Conservation (phyloP, 2,888 invertebrate genomes). For the Lamellibrachia columna region DNA sequence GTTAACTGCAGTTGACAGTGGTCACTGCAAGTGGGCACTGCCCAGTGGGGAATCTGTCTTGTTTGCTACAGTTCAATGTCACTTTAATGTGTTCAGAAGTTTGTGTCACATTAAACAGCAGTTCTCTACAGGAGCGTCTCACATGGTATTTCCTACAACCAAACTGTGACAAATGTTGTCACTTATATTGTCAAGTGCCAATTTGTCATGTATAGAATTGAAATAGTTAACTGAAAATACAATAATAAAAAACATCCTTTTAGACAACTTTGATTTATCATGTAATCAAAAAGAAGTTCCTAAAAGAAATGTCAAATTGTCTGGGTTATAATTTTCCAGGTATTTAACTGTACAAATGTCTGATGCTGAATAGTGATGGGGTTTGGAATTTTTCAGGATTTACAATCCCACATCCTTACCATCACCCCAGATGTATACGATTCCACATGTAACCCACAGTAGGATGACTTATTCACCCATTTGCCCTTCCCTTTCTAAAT, state of each 20-base stretch:
- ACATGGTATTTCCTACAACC: neutral
- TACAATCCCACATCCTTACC: neutral
- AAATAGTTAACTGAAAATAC: neutral
- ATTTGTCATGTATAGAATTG: too few species aligned
- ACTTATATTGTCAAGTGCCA: too few species aligned
- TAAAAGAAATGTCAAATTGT: neutral
- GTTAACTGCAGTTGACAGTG: slow-evolving; percentile 12
- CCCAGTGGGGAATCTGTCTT: neutral
- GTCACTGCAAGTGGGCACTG: neutral
- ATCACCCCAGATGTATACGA: too few species aligned
- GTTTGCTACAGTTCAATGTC: slow-evolving; percentile 16
- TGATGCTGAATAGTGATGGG: neutral
- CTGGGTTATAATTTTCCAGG: neutral
- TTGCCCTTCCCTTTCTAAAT: neutral
- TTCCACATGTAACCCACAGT: neutral
- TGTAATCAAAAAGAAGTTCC: neutral
- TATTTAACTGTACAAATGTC: neutral
- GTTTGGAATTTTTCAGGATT: neutral
- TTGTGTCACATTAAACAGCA: neutral
- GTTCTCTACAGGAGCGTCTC: neutral
- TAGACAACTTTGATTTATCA: neutral
- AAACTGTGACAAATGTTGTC: too few species aligned
- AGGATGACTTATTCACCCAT: neutral
- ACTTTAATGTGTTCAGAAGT: neutral
- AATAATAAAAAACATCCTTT: neutral